A percentile compares a stretch with the other conserved stretches of the same genome.
Conservation (phyloP, 2,797 vertebrate genomes). For the Poeciliopsis presidionis region DNA sequence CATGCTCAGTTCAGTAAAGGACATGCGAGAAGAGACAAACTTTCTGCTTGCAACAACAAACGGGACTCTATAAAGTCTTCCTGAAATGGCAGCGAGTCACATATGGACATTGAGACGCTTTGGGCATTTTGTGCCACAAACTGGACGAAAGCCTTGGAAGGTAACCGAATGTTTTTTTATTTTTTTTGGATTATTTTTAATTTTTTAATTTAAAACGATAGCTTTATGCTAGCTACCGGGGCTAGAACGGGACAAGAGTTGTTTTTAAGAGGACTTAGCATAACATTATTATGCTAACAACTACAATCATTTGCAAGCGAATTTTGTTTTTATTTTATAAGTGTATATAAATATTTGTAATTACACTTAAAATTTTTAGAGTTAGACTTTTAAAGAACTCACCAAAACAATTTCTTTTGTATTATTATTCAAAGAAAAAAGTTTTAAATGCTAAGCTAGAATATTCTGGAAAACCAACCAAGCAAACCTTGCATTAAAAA, state of each 20-base stretch:
- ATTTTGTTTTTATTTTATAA: not conserved
- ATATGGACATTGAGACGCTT: conserved; percentile 86
- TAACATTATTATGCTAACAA: not conserved
- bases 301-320: not conserved
- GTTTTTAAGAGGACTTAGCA: not conserved
- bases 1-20: not conserved
- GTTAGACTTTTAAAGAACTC: not conserved
- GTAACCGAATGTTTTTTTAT: conserved; percentile 31
- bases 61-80: fast-evolving
- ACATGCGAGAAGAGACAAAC: not conserved
- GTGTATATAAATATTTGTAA: not conserved
- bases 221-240: conserved; percentile 4
- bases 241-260: not conserved
- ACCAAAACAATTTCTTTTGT: not conserved
- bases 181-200: too few relatives aligned
- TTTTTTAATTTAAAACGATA: not conserved
- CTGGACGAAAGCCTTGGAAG: conserved; percentile 50
- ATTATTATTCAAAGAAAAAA: not conserved
- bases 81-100: conserved; percentile 38
- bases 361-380: not conserved
- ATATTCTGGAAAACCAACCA: not conserved
- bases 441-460: not conserved
- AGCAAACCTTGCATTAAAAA: not conserved
- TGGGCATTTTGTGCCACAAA: conserved; percentile 76
- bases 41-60: not conserved